Conservation (phyloP, 2,113 vertebrate species). For the Shinisaurus crocodilurus region DNA sequence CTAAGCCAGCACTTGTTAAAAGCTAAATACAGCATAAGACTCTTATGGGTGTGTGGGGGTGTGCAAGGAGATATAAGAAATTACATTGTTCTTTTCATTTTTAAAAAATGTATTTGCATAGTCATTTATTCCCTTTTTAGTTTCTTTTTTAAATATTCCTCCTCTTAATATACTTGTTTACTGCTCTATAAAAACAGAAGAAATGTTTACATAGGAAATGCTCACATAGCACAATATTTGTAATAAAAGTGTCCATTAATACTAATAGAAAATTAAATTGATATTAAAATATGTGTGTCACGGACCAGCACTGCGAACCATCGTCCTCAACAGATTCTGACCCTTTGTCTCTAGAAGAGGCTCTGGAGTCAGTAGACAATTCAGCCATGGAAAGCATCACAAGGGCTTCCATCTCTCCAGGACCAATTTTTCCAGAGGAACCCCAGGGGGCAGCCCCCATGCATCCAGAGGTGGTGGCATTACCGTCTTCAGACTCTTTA, state of each 20-base stretch:
- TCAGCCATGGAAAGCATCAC: no score
- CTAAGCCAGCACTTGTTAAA: not conserved
- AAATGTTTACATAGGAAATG: not conserved
- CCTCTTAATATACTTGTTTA: not conserved
- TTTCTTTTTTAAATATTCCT: conserved; percentile 4
- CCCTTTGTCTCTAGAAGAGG: no score
- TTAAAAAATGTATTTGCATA: not conserved
- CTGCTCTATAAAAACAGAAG: not conserved
- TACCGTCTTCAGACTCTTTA: no score
- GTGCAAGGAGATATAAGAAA: not conserved
- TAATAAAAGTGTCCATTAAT: not conserved
- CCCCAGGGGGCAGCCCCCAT: no score
- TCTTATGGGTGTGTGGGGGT: not conserved
- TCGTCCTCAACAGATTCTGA: no score
- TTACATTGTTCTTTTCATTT: not conserved
- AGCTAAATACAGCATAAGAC: not conserved
- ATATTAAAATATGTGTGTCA: not conserved
- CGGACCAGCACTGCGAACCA: no score
- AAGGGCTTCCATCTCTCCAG: no score
- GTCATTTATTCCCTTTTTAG: not conserved
- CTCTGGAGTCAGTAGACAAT: no score
- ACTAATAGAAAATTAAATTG: not conserved
- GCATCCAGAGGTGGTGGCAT: no score
- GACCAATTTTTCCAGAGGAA: no score
- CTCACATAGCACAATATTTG: not conserved